Conservation (phyloP, 2,888 invertebrate species). For the Dendrolimus pini region DNA sequence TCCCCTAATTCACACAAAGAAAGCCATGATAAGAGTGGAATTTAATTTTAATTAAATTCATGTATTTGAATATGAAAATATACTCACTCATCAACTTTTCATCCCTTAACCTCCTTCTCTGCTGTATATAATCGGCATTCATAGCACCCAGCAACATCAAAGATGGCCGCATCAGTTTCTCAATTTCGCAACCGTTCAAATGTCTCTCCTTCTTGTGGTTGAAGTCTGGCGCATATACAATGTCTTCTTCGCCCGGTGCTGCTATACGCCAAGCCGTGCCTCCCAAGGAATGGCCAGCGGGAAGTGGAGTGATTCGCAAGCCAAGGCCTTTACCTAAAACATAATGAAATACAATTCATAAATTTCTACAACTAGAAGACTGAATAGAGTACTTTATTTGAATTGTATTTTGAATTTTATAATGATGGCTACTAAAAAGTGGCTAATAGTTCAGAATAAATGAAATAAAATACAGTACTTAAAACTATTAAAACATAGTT, state of each 20-base stretch:
- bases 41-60: too few relatives aligned
- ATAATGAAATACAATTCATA: not conserved
- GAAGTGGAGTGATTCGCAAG: slow-evolving; percentile 94
- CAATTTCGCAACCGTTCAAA: slow-evolving; percentile 96
- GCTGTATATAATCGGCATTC: slow-evolving; percentile 96
- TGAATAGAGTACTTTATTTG: too few relatives aligned
- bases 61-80: too few relatives aligned
- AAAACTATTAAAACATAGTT: too few relatives aligned
- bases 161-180: slow-evolving; percentile 93
- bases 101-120: slow-evolving; percentile 91
- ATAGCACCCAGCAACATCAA: slow-evolving; percentile 96
- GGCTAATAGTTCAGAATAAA: too few relatives aligned
- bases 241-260: slow-evolving; percentile 98
- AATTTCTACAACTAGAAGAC: too few relatives aligned
- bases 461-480: too few relatives aligned
- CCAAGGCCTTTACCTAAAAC: slow-evolving; percentile 93
- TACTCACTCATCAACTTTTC: slow-evolving; percentile 95
- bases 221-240: slow-evolving; percentile 98
- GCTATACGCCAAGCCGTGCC: slow-evolving; percentile 99
- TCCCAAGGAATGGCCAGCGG: slow-evolving; percentile 98
- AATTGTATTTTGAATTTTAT: too few relatives aligned
- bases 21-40: too few relatives aligned
- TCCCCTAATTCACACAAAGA: too few relatives aligned
- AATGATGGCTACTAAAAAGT: too few relatives aligned
- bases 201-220: slow-evolving; percentile 99